A percentile compares a stretch with the other conserved stretches of the same genome.
Evolutionary conservation across 2,113 vertebrate genomes (phyloP).

Genomic region (Casuarius casuarius): DNA sequence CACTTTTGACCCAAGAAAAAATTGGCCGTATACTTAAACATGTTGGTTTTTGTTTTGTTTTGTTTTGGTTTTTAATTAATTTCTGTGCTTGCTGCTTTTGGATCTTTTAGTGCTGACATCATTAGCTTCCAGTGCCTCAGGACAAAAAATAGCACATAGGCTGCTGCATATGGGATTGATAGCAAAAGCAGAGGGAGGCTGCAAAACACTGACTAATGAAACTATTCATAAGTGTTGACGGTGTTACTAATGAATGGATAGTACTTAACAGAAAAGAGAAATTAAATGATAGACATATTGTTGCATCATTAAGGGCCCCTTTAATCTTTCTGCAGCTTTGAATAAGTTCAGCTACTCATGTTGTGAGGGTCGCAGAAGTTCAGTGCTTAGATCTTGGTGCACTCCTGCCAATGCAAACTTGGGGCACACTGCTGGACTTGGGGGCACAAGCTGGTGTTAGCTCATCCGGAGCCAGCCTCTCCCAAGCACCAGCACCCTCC

Average conservation of each 20-base stretch:
- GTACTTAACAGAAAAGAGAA: neutral
- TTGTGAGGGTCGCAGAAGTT: fast-evolving
- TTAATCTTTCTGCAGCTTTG: neutral
- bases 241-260: neutral
- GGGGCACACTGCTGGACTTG: neutral
- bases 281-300: neutral
- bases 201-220: neutral
- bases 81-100: neutral
- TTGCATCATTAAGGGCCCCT: neutral
- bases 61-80: neutral
- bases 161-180: neutral
- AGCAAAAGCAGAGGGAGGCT: neutral
- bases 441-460: neutral
- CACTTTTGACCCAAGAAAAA: neutral
- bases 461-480: neutral
- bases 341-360: neutral
- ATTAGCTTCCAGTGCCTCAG: neutral
- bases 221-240: neutral
- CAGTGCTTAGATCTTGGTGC: neutral
- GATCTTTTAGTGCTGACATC: neutral
- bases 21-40: neutral
- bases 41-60: neutral
- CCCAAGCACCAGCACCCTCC: neutral
- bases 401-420: neutral
- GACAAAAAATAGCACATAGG: neutral